Percentiles rank a stretch among this genome's conserved stretches.
Conservation (phyloP, 2,113 vertebrate genomes). For the Barnardius zonarius region DNA sequence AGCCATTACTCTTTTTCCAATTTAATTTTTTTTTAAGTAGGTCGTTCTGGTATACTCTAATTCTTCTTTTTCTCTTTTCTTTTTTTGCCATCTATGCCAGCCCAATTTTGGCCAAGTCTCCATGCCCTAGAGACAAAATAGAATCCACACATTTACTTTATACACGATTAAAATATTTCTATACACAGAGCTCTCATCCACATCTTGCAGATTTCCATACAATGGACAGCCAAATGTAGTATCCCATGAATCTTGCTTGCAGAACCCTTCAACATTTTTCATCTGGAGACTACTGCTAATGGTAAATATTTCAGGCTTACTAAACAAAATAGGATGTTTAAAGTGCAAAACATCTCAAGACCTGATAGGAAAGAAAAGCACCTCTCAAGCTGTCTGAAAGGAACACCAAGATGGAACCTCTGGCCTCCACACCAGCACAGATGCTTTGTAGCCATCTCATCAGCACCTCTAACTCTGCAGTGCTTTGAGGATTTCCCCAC, state of each 20-base stretch:
- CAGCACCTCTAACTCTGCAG: not conserved
- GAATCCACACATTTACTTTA: slow-evolving; percentile 9
- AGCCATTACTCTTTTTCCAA: too few relatives aligned
- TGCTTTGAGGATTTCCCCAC: not conserved
- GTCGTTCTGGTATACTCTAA: slow-evolving; percentile 54
- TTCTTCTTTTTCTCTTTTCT: not conserved
- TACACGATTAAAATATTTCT: not conserved
- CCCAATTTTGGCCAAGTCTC: slow-evolving; percentile 31
- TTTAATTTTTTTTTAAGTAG: slow-evolving; percentile 76
- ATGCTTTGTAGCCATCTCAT: not conserved
- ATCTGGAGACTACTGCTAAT: not conserved
- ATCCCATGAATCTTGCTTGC: not conserved
- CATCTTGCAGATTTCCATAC: not conserved
- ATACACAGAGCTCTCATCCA: not conserved
- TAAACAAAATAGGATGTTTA: not conserved
- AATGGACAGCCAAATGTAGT: not conserved
- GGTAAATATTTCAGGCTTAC: not conserved
- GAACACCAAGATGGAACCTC: not conserved
- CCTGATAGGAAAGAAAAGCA: not conserved
- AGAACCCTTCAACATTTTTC: not conserved
- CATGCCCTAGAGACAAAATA: not conserved
- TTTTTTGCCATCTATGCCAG: slow-evolving; percentile 25
- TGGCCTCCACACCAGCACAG: not conserved
- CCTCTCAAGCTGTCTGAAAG: not conserved
- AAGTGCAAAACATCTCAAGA: not conserved